These are phyloP conservation scores for Pipra filicauda DNA, from an alignment of 2,113 vertebrate genomes.

Conservation along the genomic window DNA sequence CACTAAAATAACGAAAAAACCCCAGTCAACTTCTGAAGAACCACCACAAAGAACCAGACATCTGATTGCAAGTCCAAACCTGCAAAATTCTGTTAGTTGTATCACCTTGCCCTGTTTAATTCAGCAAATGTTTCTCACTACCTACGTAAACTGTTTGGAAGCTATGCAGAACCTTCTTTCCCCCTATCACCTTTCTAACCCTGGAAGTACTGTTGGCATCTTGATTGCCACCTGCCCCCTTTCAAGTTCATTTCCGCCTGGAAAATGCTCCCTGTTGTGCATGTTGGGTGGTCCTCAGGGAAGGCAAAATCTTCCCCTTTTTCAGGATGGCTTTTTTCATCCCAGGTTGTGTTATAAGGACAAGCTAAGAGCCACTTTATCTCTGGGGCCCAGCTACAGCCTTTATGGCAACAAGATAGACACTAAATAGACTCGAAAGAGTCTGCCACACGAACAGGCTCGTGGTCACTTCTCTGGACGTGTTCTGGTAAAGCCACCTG, in stretches of 20 bases:
- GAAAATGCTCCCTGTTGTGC: background rate
- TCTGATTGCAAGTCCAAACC: background rate
- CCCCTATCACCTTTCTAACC: background rate
- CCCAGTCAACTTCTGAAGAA: background rate
- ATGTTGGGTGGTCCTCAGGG: background rate
- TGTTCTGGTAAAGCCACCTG: background rate
- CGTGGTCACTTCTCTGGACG: background rate
- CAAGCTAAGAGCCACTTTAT: background rate
- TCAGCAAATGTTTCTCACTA: background rate
- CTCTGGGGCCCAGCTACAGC: background rate
- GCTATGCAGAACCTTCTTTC: background rate
- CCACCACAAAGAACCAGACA: background rate
- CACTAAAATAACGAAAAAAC: background rate
- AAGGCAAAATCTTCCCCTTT: background rate
- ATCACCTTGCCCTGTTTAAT: background rate
- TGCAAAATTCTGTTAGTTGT: background rate
- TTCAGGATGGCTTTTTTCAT: background rate
- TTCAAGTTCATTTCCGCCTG: background rate
- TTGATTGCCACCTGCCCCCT: background rate
- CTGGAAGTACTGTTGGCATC: background rate
- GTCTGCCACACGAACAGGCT: background rate
- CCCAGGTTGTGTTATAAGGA: background rate
- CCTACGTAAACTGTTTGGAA: background rate
- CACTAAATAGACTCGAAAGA: background rate
- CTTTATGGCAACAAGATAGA: background rate